A percentile compares a stretch with the other conserved stretches of the same genome.
Conservation (phyloP, 2,888 invertebrate genomes). For the Caenorhabditis doughertyi region DNA sequence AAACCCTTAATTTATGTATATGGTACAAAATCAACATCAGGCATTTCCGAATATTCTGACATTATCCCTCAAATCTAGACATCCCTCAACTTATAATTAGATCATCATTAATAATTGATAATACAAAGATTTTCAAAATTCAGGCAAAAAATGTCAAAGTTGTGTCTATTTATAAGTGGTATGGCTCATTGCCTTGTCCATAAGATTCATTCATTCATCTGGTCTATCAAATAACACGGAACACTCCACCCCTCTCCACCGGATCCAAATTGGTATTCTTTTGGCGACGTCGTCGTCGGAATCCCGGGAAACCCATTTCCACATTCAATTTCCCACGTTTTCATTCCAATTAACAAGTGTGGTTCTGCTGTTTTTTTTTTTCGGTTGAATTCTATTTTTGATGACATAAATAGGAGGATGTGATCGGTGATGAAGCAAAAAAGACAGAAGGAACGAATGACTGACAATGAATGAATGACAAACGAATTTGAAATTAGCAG, state of each 20-base stretch:
- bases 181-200: no score
- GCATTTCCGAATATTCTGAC: no score
- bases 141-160: no score
- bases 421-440: constrained; percentile 16
- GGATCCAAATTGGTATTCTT: constrained; percentile 36
- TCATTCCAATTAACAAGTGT: constrained; percentile 18
- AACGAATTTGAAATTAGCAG: constrained; percentile 4
- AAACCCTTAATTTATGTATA: no score
- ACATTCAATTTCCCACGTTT: constrained; percentile 23
- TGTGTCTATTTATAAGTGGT: no score
- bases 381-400: constrained; percentile 36
- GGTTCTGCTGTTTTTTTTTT: not conserved
- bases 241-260: no score
- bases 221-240: not conserved
- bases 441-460: not conserved
- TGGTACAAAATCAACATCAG: no score
- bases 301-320: constrained; percentile 32
- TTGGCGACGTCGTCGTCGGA: not conserved
- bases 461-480: constrained; percentile 6
- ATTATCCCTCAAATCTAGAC: no score
- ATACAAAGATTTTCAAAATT: no score
- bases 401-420: constrained; percentile 45
- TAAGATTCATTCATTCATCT: no score
- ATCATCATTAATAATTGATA: no score
- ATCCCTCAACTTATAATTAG: no score